Base-by-base conservation (phyloP, 2,888 invertebrate genomes). In the Pterostichus madidus region DNA sequence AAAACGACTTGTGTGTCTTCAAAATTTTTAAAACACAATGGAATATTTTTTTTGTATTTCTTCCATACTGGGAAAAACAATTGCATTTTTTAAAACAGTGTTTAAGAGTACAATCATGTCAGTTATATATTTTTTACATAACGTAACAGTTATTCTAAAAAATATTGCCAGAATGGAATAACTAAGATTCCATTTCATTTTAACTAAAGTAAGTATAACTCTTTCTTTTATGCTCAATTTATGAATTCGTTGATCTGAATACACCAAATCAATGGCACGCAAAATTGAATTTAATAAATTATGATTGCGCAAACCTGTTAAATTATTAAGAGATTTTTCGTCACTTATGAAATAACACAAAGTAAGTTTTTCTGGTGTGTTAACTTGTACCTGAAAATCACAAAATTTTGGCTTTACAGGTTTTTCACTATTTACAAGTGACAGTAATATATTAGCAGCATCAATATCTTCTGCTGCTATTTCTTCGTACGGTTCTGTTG, bases 291-390 rank as follows among this genome's bases (percentile, higher is more conserved):
- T 71, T 71, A 71, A 71, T 71, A 71, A 39, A 44, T 35, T 71
- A 17, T 71, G 71, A 15, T 17, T 71, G n/a, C 5, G 24, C n/a
- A 64, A 11, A 64, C 32, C 64, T 71, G 71, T 71, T 44, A 71
- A 44, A 71, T 71, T 71, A 71, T 71, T 44, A 10, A n/a, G n/a
- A 71, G 71, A 71, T 44, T 71, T 71, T 1, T 71, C 44, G n/a
- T 71, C 71, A 71, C 4, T 44, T 39, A 71, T 15, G 15, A 71
- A 71, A 64, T 64, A 3, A 49, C 49, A 49, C 49, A n/a, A n/a
- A n/a, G n/a, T n/a, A n/a, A n/a, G n/a, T n/a, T n/a, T n/a, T n/a
- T n/a, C n/a, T n/a, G n/a, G 32, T 2, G n/a, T n/a, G 39, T 64
- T 64, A 10, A 64, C 32, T 64, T 64, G 64, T 32, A 64, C n/a